These are phyloP conservation scores for Perithous albicinctus DNA, from an alignment of 2,888 invertebrate genomes.

Conservation along the genomic window DNA sequence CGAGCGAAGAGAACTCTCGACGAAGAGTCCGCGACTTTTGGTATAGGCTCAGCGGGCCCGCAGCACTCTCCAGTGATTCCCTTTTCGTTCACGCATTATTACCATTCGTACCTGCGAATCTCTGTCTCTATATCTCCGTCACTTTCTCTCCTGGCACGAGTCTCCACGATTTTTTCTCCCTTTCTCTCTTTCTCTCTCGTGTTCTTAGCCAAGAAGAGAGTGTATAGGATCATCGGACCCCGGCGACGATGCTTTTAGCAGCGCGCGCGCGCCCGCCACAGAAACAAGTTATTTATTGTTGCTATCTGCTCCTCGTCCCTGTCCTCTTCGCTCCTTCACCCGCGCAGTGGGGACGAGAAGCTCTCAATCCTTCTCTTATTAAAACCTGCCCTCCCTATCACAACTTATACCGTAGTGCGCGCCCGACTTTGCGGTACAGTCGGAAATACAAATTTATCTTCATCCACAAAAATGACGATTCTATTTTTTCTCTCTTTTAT, in stretches of 20 bases:
- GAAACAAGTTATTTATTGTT: slow-evolving; percentile 84
- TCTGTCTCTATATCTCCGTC: slow-evolving; percentile 42
- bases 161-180: slow-evolving; percentile 42
- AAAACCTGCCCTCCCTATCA: slow-evolving; percentile 83
- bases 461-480: slow-evolving; percentile 21
- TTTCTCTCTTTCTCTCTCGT: slow-evolving; percentile 44
- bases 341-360: slow-evolving; percentile 71
- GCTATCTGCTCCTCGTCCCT: slow-evolving; percentile 78
- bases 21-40: not conserved
- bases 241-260: slow-evolving; percentile 82
- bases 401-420: slow-evolving; percentile 76
- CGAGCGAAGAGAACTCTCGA: slow-evolving; percentile 22
- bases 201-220: slow-evolving; percentile 9
- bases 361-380: slow-evolving; percentile 84
- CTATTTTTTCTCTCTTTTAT: no score
- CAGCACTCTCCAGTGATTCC: slow-evolving; percentile 61
- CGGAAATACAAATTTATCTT: slow-evolving; percentile 72
- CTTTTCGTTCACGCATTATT: slow-evolving; percentile 66
- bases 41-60: slow-evolving; percentile 28
- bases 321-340: slow-evolving; percentile 53
- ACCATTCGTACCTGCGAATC: slow-evolving; percentile 66
- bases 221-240: slow-evolving; percentile 67
- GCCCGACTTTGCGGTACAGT: slow-evolving; percentile 75
- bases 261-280: slow-evolving; percentile 65
- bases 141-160: slow-evolving; percentile 52